Percentiles rank a stretch among this genome's conserved stretches.
Conservation (phyloP, 2,113 vertebrate species). For the Baryphthengus martii region DNA sequence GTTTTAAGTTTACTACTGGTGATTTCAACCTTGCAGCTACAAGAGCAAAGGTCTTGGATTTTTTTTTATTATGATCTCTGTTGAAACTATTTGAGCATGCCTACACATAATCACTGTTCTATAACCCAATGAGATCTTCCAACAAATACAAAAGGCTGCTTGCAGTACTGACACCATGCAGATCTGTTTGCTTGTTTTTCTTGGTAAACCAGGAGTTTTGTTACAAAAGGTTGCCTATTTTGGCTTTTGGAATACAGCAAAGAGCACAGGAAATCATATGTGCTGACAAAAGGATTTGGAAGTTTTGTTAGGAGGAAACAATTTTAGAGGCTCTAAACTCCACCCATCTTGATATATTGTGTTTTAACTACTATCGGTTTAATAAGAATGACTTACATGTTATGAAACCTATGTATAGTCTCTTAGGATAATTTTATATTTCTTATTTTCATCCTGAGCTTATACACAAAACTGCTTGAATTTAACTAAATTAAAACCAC, state of each 20-base stretch:
- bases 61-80: not conserved
- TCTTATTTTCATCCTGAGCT: not conserved
- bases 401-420: not conserved
- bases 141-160: slow-evolving; percentile 12
- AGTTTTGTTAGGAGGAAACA: slow-evolving; percentile 14
- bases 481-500: not conserved
- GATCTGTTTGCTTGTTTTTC: slow-evolving; percentile 3
- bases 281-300: slow-evolving; percentile 29
- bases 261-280: slow-evolving; percentile 23
- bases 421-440: not conserved
- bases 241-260: slow-evolving; percentile 17
- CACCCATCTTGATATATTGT: not conserved
- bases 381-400: not conserved
- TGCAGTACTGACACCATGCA: not conserved
- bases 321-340: slow-evolving; percentile 6
- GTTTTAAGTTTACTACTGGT: not conserved
- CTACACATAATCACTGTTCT: not conserved
- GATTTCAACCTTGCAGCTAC: not conserved
- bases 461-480: not conserved
- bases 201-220: not conserved
- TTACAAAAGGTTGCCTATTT: not conserved
- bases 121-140: not conserved
- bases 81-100: not conserved
- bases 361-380: not conserved
- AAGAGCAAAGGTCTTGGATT: not conserved